A percentile compares a stretch with the other conserved stretches of the same genome.
Evolutionary conservation across 2,888 invertebrate species (phyloP).

Genomic region (Acrocyrtus sp.): DNA sequence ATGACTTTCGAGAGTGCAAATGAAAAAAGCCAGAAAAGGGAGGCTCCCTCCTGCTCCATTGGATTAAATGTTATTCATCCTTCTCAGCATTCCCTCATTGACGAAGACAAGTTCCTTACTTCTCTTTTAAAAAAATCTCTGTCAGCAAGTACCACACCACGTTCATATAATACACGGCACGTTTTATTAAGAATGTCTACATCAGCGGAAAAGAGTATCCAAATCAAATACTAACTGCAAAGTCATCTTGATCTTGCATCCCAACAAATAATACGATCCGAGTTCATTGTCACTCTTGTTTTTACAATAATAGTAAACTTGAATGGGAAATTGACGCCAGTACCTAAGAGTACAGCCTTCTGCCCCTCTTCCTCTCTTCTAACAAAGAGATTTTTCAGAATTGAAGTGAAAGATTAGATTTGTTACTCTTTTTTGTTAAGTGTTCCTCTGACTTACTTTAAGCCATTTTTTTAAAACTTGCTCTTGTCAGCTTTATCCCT

Average conservation of each 20-base stretch:
- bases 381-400: constrained; percentile 21
- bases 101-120: neutral
- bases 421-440: constrained; percentile 10
- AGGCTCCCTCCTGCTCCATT: constrained; percentile 35
- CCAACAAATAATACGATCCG: neutral
- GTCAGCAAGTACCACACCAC: constrained; percentile 13
- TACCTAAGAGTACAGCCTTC: neutral
- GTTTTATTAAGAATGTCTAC: neutral
- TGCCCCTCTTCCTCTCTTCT: neutral
- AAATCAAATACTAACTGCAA: constrained; percentile 15
- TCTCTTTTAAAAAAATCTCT: too few relatives aligned
- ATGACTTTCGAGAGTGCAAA: neutral
- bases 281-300: constrained; percentile 33
- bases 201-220: constrained; percentile 7
- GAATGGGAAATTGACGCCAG: constrained; percentile 20
- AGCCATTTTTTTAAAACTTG: neutral
- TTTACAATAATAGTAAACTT: constrained; percentile 28
- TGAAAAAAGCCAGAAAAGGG: constrained; percentile 29
- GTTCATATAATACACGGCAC: neutral
- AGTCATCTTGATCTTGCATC: constrained; percentile 30
- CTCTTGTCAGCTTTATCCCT: neutral
- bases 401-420: constrained; percentile 30
- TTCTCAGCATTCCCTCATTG: neutral
- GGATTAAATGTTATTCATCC: constrained; percentile 35
- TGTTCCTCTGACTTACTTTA: neutral